Evolutionary conservation across 1,140 invertebrate genomes (phyloP).

Genomic region (Bradynema listronoti): DNA sequence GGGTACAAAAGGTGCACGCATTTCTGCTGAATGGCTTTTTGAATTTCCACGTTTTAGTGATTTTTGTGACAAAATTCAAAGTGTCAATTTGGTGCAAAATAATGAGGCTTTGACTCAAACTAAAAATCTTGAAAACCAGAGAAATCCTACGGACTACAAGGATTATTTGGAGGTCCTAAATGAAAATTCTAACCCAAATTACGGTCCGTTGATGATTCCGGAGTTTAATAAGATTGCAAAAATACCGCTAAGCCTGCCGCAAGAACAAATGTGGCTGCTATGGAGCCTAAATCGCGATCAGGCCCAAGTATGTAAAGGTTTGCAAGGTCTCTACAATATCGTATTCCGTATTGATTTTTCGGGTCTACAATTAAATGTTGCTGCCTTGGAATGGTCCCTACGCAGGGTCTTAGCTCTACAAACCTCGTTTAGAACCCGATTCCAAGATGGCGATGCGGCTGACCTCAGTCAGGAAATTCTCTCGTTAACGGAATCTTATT

Average conservation of each 20-base stretch:
- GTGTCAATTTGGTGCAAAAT: neutral
- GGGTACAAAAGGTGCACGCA: neutral
- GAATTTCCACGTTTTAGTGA: constrained; percentile 27
- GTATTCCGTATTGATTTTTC: constrained; percentile 33
- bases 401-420: constrained; percentile 32
- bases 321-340: constrained; percentile 43
- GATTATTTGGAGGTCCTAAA: no score
- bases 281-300: constrained; percentile 16
- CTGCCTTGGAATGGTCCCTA: constrained; percentile 15
- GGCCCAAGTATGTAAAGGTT: neutral
- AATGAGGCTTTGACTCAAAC: neutral
- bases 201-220: constrained; percentile 8
- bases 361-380: constrained; percentile 12
- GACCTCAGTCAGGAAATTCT: constrained; percentile 31
- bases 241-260: constrained; percentile 37
- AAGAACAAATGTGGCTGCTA: constrained; percentile 50
- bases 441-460: constrained; percentile 16
- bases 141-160: no score
- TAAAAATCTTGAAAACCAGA: no score
- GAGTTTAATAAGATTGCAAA: neutral
- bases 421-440: constrained; percentile 31
- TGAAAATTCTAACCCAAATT: constrained; percentile 6
- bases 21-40: constrained; percentile 26
- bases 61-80: constrained; percentile 4
- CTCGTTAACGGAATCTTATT: constrained; percentile 34